Conservation (phyloP, 1,140 invertebrate species). For the Ceratina australensis region DNA sequence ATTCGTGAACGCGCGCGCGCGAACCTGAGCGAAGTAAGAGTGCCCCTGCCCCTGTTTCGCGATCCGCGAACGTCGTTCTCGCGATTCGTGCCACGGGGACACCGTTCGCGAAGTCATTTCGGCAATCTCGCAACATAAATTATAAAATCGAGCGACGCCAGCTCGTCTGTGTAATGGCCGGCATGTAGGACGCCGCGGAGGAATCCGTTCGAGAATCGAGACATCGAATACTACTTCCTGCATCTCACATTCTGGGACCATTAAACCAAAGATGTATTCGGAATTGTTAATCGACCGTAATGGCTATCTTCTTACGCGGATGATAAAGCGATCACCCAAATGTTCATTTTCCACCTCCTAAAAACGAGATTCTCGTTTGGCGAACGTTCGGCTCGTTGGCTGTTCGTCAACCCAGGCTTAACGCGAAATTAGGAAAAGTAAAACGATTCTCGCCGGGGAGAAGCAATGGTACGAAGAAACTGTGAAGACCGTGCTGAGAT, state of each 20-base stretch:
- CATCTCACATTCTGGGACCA: not conserved
- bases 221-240: not conserved
- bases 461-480: not conserved
- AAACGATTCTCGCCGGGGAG: not conserved
- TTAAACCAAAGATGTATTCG: too few species aligned
- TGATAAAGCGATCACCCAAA: not conserved
- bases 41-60: slow-evolving; percentile 30
- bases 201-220: slow-evolving; percentile 17
- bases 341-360: not conserved
- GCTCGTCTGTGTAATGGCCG: slow-evolving; percentile 32
- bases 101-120: slow-evolving; percentile 23
- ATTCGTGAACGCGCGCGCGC: slow-evolving; percentile 10
- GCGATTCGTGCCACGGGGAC: slow-evolving; percentile 33
- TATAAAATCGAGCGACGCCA: slow-evolving; percentile 41
- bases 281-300: not conserved
- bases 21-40: not conserved
- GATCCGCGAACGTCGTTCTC: slow-evolving; percentile 11
- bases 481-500: not conserved
- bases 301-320: too few species aligned
- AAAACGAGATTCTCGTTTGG: too few species aligned
- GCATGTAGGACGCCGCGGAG: slow-evolving; percentile 9
- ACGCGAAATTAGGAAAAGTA: not conserved
- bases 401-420: not conserved
- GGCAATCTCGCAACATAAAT: slow-evolving; percentile 34
- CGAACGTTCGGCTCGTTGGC: too few species aligned